Evolutionary conservation across 1,140 invertebrate genomes (phyloP).

Genomic region (Bombus superbus): DNA sequence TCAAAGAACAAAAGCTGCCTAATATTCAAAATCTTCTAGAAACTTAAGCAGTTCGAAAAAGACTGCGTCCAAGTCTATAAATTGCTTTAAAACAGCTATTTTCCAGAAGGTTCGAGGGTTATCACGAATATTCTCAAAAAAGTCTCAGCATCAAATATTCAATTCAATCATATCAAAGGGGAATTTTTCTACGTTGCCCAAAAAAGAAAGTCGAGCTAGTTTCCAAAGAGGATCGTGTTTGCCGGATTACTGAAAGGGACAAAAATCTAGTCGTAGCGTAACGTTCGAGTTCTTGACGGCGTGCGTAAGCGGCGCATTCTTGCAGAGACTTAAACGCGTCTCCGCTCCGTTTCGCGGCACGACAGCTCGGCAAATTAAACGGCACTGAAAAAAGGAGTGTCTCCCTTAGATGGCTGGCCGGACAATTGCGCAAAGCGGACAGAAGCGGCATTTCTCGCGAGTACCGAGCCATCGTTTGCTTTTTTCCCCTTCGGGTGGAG

Average conservation of each 20-base stretch:
- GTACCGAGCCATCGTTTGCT: conserved; percentile 2
- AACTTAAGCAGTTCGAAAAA: neutral
- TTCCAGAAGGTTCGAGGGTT: too few relatives aligned
- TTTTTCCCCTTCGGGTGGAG: conserved; percentile 47
- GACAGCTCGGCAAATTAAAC: conserved; percentile 41
- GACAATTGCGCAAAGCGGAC: conserved; percentile 55
- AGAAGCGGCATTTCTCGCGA: conserved; percentile 18
- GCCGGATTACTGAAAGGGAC: neutral
- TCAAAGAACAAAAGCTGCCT: neutral
- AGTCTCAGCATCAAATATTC: too few relatives aligned
- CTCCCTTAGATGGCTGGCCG: conserved; percentile 37
- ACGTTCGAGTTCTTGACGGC: neutral
- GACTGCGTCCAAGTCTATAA: too few relatives aligned
- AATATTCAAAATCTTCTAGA: neutral
- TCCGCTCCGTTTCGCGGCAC: conserved; percentile 1
- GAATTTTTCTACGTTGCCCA: too few relatives aligned
- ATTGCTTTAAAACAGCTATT: too few relatives aligned
- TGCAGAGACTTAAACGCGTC: neutral
- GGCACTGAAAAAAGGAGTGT: conserved; percentile 30
- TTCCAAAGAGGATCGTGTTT: neutral
- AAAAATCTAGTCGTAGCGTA: neutral
- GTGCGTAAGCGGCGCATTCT: neutral
- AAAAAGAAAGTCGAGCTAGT: neutral
- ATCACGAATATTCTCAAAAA: too few relatives aligned
- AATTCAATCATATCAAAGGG: too few relatives aligned